These are phyloP conservation scores for Limnephilus auricula DNA, from an alignment of 2,888 invertebrate species.

Conservation along the genomic window DNA sequence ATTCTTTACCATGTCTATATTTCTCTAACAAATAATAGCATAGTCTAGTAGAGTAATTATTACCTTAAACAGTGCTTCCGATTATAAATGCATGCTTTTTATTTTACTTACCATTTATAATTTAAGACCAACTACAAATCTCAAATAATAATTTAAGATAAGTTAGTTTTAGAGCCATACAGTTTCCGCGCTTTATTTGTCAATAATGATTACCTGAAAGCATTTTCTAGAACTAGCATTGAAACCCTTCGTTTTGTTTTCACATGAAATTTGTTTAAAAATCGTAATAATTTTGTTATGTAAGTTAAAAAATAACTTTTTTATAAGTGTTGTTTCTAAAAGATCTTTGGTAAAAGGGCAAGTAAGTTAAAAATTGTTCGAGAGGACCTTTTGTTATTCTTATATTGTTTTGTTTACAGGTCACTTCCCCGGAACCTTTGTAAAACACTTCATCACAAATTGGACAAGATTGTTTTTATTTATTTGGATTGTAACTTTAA, in stretches of 20 bases:
- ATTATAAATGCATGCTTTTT: neutral
- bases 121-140: neutral
- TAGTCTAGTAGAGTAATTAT: neutral
- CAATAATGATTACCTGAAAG: neutral
- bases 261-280: neutral
- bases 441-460: conserved; percentile 23
- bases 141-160: neutral
- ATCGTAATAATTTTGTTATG: neutral
- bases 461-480: conserved; percentile 38
- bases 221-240: neutral
- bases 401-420: conserved; percentile 44
- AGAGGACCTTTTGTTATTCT: conserved; percentile 19
- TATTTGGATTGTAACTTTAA: conserved; percentile 24
- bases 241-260: neutral
- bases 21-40: neutral
- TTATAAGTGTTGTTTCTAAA: neutral
- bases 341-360: neutral
- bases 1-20: neutral
- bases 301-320: neutral
- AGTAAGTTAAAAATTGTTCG: neutral
- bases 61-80: neutral
- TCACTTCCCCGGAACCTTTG: conserved; percentile 30
- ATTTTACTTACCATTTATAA: neutral
- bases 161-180: neutral
- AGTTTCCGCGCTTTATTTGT: neutral